Conservation (phyloP, 53 echinoderm and acorn worm genomes). For the Apostichopus leukothele region DNA sequence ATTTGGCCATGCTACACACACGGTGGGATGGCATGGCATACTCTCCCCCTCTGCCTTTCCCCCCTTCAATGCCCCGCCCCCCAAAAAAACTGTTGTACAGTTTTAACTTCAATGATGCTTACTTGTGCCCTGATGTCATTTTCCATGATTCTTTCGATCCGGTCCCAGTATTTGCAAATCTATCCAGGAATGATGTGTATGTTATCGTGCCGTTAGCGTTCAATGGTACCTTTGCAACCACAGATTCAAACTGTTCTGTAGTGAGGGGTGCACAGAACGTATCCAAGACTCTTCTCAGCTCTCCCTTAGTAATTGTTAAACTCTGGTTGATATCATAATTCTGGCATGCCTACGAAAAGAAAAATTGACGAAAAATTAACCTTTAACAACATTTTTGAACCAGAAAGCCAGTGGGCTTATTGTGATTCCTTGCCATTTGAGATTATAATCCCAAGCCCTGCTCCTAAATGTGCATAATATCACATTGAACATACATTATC, state of each 20-base stretch:
- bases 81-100: background rate
- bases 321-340: conserved; percentile 99
- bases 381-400: background rate
- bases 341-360: conserved; percentile 76
- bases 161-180: conserved; percentile 73
- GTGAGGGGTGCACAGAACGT: conserved; percentile 86
- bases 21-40: too few species aligned
- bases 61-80: too few species aligned
- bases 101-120: conserved; percentile 15
- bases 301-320: conserved; percentile 91
- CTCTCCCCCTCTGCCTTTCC: too few species aligned
- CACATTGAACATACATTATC: too few species aligned
- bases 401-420: too few species aligned
- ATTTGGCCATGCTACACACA: too few species aligned
- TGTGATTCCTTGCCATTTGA: too few species aligned
- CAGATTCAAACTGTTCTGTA: conserved; percentile 93
- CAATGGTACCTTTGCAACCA: conserved; percentile 84
- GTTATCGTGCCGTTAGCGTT: conserved; percentile 90
- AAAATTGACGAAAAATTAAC: background rate
- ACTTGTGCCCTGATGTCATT: conserved; percentile 94
- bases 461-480: too few species aligned
- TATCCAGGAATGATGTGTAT: conserved; percentile 89
- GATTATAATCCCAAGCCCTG: background rate
- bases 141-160: conserved; percentile 86
- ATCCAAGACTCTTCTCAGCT: conserved; percentile 87